A percentile compares a stretch with the other conserved stretches of the same genome.
Evolutionary conservation across 2,113 vertebrate genomes (phyloP).

Genomic region (Stercorarius parasiticus): DNA sequence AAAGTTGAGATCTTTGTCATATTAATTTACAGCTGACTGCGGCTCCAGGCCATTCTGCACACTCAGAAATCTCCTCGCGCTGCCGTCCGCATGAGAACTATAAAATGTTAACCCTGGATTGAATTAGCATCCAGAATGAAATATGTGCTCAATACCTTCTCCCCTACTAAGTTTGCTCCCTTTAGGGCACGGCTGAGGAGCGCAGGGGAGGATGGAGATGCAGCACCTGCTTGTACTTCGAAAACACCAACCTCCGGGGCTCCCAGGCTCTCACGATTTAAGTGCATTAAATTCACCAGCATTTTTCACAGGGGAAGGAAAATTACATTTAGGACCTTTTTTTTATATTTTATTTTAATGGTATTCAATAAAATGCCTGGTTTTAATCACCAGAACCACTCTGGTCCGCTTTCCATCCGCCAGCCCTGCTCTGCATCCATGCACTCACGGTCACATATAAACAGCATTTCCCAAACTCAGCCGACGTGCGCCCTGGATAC

Average conservation of each 20-base stretch:
- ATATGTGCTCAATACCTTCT: neutral
- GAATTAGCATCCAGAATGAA: constrained; percentile 37
- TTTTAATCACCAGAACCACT: neutral
- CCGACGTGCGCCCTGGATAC: fast-evolving
- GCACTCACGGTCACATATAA: fast-evolving
- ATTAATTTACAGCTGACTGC: neutral
- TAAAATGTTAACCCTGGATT: neutral
- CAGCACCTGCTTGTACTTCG: neutral
- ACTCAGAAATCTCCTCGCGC: neutral
- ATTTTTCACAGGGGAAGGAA: neutral
- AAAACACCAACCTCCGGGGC: neutral
- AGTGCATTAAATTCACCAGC: neutral
- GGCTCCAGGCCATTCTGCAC: neutral
- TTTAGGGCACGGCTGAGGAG: neutral
- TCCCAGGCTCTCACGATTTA: neutral
- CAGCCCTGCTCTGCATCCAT: neutral
- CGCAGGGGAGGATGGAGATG: neutral
- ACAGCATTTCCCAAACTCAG: neutral
- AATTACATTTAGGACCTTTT: neutral
- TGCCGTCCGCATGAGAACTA: neutral
- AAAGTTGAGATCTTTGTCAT: neutral
- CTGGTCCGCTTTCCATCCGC: fast-evolving
- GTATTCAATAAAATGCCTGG: neutral
- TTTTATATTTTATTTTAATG: neutral
- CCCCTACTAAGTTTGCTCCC: neutral